Base-by-base conservation (phyloP, 64 coral and sea anemone species). In the Montipora cactus region DNA sequence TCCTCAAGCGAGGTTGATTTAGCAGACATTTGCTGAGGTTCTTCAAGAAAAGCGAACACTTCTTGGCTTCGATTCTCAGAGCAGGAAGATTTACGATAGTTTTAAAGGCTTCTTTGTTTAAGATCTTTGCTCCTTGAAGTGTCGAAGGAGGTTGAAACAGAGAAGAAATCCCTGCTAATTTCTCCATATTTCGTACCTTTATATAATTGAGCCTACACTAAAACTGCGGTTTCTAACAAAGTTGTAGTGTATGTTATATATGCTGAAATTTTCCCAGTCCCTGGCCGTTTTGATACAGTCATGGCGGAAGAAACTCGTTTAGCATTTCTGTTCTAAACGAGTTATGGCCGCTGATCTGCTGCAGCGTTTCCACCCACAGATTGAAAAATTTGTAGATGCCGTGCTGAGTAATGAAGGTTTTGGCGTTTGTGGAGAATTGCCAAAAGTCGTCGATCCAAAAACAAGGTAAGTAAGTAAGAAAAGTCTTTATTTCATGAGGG, bases 1-100 rank as follows among this genome's bases (percentile, higher is more conserved):
- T 99, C 73, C 88, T 96, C 49, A 96, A 77, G 80, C 95, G 88
- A 45, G 98, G 92, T 92, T 87, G 95, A 79, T 99, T 99, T 72
- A 99, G 50, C 13, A 99, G 89, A 16, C 80, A 89, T 44, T 88
- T 86, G 74, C 81, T 86, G 14, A 99, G 77, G 64, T 87, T 90
- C 78, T 95, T 99, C 19, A 96, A 80, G 44, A 99, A 96, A 12
- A 94, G 2, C 55, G 94, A 96, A 86, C 98, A 99, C 8, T 89
- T 66, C 57, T 99, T 99, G 25, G 95, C 83, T 23, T 94, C 89
- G 59, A 99, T 96, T 87, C 86, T 83, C 15, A 99, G 84, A 57
- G 95, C 95, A 52, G 98, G 95, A 37, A 99, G 49, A 46, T n/a
- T 64, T 64, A 96, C 59, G 13, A 75, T 22, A 20, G 82, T 86